Percentiles rank a stretch among this genome's conserved stretches.
Conservation (phyloP, 2,888 invertebrate species). For the Spodoptera picta region DNA sequence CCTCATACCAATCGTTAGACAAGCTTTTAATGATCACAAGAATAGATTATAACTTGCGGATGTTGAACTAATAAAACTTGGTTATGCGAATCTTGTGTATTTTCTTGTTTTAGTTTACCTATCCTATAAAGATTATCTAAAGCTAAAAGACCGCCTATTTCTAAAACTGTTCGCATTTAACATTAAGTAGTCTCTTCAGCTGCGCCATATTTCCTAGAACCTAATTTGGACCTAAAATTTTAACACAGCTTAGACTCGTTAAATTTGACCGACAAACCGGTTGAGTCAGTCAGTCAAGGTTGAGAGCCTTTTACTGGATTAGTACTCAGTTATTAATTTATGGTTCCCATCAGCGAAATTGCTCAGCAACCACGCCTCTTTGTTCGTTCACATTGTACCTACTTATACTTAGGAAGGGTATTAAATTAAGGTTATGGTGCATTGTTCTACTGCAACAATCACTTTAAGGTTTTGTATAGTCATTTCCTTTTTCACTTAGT, state of each 20-base stretch:
- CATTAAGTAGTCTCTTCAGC: no score
- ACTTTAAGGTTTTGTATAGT: no score
- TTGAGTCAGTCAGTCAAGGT: conserved; percentile 42
- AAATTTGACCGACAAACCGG: conserved; percentile 28
- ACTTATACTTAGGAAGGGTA: not conserved
- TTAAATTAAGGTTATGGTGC: not conserved
- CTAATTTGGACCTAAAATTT: no score
- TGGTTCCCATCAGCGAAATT: conserved; percentile 36
- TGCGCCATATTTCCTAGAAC: no score
- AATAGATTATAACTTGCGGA: conserved; percentile 69
- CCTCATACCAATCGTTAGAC: conserved; percentile 46
- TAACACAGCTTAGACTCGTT: not conserved
- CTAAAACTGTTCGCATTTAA: no score
- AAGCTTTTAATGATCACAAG: conserved; percentile 60
- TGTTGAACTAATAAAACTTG: conserved; percentile 63
- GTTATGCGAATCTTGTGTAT: conserved; percentile 43
- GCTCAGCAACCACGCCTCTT: conserved; percentile 28
- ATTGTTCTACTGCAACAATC: no score
- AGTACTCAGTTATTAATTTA: conserved; percentile 37
- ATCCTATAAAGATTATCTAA: no score
- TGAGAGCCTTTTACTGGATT: conserved; percentile 31
- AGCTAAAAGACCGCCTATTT: no score
- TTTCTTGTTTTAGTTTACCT: conserved; percentile 14
- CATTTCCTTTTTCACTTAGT: no score
- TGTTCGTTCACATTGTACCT: conserved; percentile 4